These are phyloP conservation scores for Sipha flava DNA, from an alignment of 1,140 invertebrate species.

Conservation along the genomic window DNA sequence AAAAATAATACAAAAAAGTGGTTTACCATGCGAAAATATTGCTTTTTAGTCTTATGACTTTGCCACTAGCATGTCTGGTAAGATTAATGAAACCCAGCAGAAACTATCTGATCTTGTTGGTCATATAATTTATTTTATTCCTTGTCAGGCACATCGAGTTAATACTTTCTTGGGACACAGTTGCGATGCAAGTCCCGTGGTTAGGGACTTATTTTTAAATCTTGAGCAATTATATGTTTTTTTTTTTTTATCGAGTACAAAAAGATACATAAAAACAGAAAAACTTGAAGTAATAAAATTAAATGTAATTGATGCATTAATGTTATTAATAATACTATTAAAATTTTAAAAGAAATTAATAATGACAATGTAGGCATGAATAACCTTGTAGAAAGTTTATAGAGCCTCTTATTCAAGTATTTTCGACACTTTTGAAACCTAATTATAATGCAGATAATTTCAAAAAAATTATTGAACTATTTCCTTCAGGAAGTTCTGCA, in stretches of 20 bases:
- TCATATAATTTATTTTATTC: not conserved
- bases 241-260: no score
- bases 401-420: not conserved
- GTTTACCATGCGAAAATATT: not conserved
- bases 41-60: not conserved
- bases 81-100: not conserved
- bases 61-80: not conserved
- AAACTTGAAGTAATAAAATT: not conserved
- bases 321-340: not conserved
- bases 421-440: not conserved
- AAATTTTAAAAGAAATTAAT: no score
- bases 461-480: not conserved
- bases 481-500: not conserved
- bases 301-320: not conserved
- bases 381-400: not conserved
- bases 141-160: not conserved
- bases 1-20: not conserved
- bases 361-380: not conserved
- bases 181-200: not conserved
- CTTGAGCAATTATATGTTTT: not conserved
- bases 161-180: not conserved
- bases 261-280: not conserved
- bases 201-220: not conserved
- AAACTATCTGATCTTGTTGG: not conserved
- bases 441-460: not conserved